phyloP scores from a whole-genome alignment of 2,113 vertebrate genomes.

The Nipponia nippon region DNA sequence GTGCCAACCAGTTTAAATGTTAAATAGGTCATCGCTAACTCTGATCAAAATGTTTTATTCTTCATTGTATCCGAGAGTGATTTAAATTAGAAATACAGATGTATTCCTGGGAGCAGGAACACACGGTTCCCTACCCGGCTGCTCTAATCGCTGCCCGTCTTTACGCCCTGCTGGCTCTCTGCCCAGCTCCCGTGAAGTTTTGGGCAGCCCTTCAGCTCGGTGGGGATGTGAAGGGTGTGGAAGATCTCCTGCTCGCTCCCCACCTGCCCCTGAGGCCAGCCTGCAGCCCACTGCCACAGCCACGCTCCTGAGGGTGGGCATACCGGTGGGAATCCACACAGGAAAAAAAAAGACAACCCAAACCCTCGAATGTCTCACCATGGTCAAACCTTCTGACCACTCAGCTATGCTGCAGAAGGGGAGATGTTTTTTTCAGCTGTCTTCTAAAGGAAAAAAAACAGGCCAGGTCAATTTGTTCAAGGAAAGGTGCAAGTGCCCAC shows the following conservation, averaged over 20 bases:
- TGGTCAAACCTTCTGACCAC: background rate
- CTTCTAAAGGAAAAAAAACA: background rate
- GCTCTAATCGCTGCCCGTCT: background rate
- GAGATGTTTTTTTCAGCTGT: background rate
- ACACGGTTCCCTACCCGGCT: background rate
- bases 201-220: background rate
- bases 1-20: slow-evolving; percentile 70
- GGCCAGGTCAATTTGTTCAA: background rate
- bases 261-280: background rate
- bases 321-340: background rate
- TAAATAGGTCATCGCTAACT: slow-evolving; percentile 63
- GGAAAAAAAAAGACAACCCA: background rate
- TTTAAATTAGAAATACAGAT: slow-evolving; percentile 39
- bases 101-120: slow-evolving; percentile 31
- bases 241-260: background rate
- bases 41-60: slow-evolving; percentile 63
- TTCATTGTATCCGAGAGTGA: slow-evolving; percentile 28
- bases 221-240: background rate
- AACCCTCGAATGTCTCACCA: background rate
- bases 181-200: background rate
- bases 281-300: background rate
- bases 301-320: background rate
- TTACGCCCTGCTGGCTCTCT: background rate
- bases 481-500: background rate
- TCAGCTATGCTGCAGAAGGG: background rate